A percentile compares a stretch with the other conserved stretches of the same genome.
Conservation (phyloP, 1,140 invertebrate species). For the Bombus affinis region DNA sequence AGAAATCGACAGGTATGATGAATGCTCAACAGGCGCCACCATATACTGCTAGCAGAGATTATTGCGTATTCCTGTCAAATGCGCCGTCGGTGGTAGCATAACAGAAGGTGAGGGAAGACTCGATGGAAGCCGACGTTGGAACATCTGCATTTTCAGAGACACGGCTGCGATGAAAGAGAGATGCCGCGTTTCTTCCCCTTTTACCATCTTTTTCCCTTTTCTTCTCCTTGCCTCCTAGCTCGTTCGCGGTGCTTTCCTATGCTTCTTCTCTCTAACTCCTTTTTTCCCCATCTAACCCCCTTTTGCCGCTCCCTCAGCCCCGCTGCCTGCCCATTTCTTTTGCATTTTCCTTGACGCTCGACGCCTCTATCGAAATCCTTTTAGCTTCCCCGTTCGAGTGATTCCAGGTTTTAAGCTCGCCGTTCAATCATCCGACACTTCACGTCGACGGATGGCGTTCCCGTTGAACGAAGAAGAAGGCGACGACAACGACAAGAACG, state of each 20-base stretch:
- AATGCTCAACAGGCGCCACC: conserved; percentile 73
- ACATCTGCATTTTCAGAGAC: conserved; percentile 63
- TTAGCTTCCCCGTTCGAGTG: conserved; percentile 67
- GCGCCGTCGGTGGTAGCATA: conserved; percentile 47
- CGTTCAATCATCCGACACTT: conserved; percentile 67
- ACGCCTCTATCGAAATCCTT: conserved; percentile 69
- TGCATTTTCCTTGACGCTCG: conserved; percentile 45
- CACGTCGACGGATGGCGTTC: conserved; percentile 37
- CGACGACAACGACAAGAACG: conserved; percentile 28
- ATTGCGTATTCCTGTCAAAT: conserved; percentile 72
- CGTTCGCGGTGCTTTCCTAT: conserved; percentile 1
- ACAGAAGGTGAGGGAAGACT: conserved; percentile 47
- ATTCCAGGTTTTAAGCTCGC: conserved; percentile 65
- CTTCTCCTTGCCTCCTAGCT: background rate
- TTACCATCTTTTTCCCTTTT: conserved; percentile 31
- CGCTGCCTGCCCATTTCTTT: conserved; percentile 13
- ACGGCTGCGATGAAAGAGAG: conserved; percentile 30
- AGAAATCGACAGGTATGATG: conserved; percentile 76
- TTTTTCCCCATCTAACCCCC: background rate
- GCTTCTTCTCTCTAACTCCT: background rate
- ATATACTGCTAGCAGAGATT: conserved; percentile 68
- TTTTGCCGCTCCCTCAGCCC: background rate
- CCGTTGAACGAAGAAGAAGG: conserved; percentile 36
- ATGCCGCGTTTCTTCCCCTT: conserved; percentile 9
- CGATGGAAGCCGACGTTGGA: conserved; percentile 38